Conservation (phyloP, 1,140 invertebrate species). For the Drosophila melanica region DNA sequence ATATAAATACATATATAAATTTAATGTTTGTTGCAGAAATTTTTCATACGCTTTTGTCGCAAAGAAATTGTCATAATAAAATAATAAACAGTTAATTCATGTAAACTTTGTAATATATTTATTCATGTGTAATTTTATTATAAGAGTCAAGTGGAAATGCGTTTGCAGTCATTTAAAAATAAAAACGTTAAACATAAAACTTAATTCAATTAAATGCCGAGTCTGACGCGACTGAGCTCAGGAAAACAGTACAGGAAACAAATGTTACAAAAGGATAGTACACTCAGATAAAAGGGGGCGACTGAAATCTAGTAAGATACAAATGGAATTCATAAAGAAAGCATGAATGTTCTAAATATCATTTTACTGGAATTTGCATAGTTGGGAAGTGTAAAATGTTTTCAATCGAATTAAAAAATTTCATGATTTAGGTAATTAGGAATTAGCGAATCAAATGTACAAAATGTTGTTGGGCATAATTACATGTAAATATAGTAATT, state of each 20-base stretch:
- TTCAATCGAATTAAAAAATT: too few species aligned
- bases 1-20: too few species aligned
- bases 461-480: too few species aligned
- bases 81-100: conserved; percentile 9
- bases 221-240: conserved; percentile 31
- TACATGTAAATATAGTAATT: too few species aligned
- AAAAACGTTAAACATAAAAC: conserved; percentile 36
- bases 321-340: too few species aligned
- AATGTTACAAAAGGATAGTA: conserved; percentile 77
- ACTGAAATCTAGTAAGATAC: too few species aligned
- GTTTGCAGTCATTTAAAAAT: conserved; percentile 43
- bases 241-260: conserved; percentile 65
- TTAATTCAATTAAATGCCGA: conserved; percentile 57
- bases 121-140: conserved; percentile 53
- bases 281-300: conserved; percentile 16
- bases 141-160: conserved; percentile 58
- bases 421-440: too few species aligned
- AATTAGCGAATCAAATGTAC: too few species aligned
- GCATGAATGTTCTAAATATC: too few species aligned
- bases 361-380: too few species aligned
- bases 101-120: conserved; percentile 29
- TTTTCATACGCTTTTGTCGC: conserved; percentile 65
- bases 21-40: conserved; percentile 37
- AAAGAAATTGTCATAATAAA: conserved; percentile 11
- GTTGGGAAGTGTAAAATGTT: too few species aligned